A percentile compares a stretch with the other conserved stretches of the same genome.
phyloP scores from a whole-genome alignment of 2,113 vertebrate species.

The Cyanistes caeruleus region DNA sequence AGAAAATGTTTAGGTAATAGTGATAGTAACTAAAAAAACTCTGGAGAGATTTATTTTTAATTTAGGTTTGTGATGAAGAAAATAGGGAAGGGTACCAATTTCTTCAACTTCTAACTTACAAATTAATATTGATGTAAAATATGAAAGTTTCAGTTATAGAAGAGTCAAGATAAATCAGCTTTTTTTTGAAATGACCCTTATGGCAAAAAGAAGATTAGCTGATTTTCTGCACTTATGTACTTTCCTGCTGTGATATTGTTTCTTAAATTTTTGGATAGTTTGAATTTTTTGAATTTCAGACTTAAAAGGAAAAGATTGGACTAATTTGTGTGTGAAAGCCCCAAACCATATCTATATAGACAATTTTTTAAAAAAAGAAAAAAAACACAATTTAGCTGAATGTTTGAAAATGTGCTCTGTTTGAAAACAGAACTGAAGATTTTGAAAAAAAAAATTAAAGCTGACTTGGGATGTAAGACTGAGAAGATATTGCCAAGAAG shows the following conservation, averaged over 20 bases:
- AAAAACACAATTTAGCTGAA: background rate
- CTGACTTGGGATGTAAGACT: background rate
- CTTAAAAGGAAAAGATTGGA: background rate
- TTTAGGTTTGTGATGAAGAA: background rate
- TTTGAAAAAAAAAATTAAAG: background rate
- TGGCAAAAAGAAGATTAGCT: background rate
- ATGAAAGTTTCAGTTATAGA: background rate
- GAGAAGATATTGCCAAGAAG: background rate
- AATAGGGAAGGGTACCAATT: background rate
- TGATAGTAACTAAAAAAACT: background rate
- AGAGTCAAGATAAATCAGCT: background rate
- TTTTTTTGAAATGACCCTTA: background rate
- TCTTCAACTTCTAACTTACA: background rate
- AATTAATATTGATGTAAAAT: background rate
- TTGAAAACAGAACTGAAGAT: background rate
- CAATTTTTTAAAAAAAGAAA: background rate
- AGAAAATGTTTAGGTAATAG: background rate
- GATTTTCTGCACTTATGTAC: background rate
- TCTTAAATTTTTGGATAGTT: background rate
- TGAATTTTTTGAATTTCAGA: background rate
- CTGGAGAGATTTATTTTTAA: background rate
- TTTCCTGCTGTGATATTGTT: background rate
- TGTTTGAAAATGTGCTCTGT: background rate
- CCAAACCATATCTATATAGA: fast-evolving
- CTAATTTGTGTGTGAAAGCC: background rate